Evolutionary conservation across 2,797 vertebrate species (phyloP).

Genomic region (Clarias platycephalus): DNA sequence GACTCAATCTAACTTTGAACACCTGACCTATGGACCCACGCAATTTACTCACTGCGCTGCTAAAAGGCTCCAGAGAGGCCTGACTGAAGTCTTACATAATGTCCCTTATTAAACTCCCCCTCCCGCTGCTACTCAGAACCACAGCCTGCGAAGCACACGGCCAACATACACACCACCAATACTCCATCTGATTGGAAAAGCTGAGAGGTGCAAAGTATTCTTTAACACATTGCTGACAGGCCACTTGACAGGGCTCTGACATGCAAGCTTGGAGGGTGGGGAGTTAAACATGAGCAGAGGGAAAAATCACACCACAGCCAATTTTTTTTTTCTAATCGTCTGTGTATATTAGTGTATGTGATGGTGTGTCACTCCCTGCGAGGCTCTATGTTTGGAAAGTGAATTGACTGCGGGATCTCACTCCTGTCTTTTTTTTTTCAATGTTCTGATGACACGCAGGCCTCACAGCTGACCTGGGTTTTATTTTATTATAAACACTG

Average conservation of each 20-base stretch:
- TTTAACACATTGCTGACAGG: conserved; percentile 66
- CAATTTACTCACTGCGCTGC: conserved; percentile 68
- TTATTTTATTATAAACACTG: conserved; percentile 62
- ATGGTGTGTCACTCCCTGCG: conserved; percentile 44
- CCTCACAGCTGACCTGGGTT: conserved; percentile 62
- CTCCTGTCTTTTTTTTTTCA: conserved; percentile 46
- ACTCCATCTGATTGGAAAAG: conserved; percentile 70
- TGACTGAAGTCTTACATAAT: conserved; percentile 75
- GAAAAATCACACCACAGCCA: conserved; percentile 36
- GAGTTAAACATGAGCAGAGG: conserved; percentile 32
- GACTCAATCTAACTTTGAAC: conserved; percentile 65
- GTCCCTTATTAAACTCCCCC: conserved; percentile 50
- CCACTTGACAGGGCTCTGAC: conserved; percentile 54
- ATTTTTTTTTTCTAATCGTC: conserved; percentile 6
- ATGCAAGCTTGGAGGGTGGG: conserved; percentile 14
- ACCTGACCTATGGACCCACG: conserved; percentile 68
- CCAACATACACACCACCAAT: conserved; percentile 71
- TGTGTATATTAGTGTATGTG: conserved; percentile 33
- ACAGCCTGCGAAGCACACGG: conserved; percentile 55
- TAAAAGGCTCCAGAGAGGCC: conserved; percentile 58
- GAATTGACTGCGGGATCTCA: conserved; percentile 1
- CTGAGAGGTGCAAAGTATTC: conserved; percentile 62
- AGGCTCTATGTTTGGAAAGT: conserved; percentile 67
- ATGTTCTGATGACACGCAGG: conserved; percentile 34
- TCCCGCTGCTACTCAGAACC: conserved; percentile 49